Percentiles rank a stretch among this genome's conserved stretches.
Evolutionary conservation across 2,797 vertebrate genomes (phyloP).

Genomic region (Xiphophorus birchmanni): DNA sequence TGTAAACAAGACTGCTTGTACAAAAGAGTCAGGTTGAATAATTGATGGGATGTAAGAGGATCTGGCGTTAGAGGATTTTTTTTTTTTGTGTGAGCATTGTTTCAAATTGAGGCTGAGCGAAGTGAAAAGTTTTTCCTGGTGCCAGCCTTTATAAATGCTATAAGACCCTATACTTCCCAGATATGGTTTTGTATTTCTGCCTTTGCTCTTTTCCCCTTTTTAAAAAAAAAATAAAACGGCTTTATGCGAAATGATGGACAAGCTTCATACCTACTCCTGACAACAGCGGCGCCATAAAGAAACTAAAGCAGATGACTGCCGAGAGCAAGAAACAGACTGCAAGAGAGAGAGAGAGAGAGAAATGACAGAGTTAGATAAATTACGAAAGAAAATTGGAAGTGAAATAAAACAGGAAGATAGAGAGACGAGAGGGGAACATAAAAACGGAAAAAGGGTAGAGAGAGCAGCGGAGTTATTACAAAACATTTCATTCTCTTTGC

Average conservation of each 20-base stretch:
- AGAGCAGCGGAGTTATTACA: slow-evolving; percentile 45
- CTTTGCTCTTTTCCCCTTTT: slow-evolving; percentile 11
- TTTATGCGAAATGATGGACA: slow-evolving; percentile 50
- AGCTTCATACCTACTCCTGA: slow-evolving; percentile 41
- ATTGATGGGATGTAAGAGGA: slow-evolving; percentile 86
- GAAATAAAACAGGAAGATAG: slow-evolving; percentile 28
- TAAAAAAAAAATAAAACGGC: neutral
- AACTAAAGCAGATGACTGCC: slow-evolving; percentile 69
- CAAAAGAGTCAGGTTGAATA: slow-evolving; percentile 87
- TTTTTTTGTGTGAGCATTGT: slow-evolving; percentile 77
- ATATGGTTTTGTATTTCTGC: slow-evolving; percentile 29
- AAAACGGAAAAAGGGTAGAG: slow-evolving; percentile 39
- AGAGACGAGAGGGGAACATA: slow-evolving; percentile 41
- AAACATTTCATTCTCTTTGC: slow-evolving; percentile 56
- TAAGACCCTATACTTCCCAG: slow-evolving; percentile 28
- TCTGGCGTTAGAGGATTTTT: slow-evolving; percentile 80
- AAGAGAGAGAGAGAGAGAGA: slow-evolving; percentile 47
- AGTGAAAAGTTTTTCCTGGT: slow-evolving; percentile 63
- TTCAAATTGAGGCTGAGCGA: slow-evolving; percentile 73
- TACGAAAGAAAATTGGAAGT: slow-evolving; percentile 13
- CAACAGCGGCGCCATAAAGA: slow-evolving; percentile 46
- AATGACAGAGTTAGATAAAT: slow-evolving; percentile 59
- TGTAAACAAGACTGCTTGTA: slow-evolving; percentile 89
- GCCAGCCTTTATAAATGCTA: slow-evolving; percentile 59
- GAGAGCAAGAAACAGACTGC: slow-evolving; percentile 43